These are phyloP conservation scores for Meteorus sp. DNA, from an alignment of 1,140 invertebrate species.

Conservation along the genomic window DNA sequence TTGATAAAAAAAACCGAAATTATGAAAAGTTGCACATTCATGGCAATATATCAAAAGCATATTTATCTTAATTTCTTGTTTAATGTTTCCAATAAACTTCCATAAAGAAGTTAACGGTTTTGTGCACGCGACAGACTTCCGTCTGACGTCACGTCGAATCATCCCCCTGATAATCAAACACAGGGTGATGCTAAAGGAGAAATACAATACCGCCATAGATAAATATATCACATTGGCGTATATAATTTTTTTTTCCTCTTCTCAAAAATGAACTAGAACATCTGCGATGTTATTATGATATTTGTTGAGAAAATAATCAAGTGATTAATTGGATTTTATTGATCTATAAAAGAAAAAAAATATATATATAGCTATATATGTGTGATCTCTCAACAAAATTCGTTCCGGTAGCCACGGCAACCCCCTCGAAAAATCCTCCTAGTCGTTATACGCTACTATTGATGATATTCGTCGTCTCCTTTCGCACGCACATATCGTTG, in stretches of 20 bases:
- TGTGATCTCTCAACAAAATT: background rate
- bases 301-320: too few species aligned
- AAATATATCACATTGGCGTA: too few species aligned
- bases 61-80: too few species aligned
- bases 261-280: too few species aligned
- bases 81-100: background rate
- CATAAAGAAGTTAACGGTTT: background rate
- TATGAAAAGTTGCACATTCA: background rate
- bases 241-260: too few species aligned
- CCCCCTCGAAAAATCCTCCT: slow-evolving; percentile 36
- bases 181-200: background rate
- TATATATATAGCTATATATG: too few species aligned
- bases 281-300: too few species aligned
- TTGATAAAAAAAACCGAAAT: background rate
- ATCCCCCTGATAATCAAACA: background rate
- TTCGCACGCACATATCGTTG: background rate
- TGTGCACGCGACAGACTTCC: background rate
- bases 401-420: slow-evolving; percentile 46
- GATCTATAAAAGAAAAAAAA: too few species aligned
- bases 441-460: background rate
- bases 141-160: background rate
- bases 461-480: slow-evolving; percentile 1
- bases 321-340: slow-evolving; percentile 50
- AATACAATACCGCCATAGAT: too few species aligned
- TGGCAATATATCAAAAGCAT: background rate